phyloP scores from a whole-genome alignment of 2,888 invertebrate genomes.

The Pristionchus maxplancki region DNA sequence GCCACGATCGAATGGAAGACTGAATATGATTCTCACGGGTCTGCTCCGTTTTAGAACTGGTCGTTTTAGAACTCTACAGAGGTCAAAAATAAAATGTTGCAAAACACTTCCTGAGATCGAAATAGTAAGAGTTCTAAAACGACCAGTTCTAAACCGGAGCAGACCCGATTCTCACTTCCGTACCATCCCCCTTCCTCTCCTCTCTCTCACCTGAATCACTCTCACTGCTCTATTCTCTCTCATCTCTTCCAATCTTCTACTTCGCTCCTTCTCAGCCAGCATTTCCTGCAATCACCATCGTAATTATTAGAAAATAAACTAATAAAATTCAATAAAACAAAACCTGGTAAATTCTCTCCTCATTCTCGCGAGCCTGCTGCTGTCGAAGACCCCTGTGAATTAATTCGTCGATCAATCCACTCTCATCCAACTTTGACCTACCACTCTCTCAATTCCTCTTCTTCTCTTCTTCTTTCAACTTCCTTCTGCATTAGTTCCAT shows the following conservation, averaged over 20 bases:
- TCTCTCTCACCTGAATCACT: constrained; percentile 31
- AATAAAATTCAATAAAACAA: too few species aligned
- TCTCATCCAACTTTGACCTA: neutral
- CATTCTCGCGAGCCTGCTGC: neutral
- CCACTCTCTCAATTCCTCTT: constrained; percentile 36
- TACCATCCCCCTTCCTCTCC: neutral
- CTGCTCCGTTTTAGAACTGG: too few species aligned
- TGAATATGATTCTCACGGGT: too few species aligned
- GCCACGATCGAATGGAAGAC: neutral
- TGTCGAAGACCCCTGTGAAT: neutral
- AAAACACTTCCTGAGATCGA: too few species aligned
- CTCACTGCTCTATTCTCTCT: constrained; percentile 42
- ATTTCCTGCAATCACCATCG: neutral
- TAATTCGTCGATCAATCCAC: neutral
- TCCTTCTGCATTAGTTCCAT: neutral
- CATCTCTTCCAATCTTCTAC: neutral
- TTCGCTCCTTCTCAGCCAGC: constrained; percentile 9
- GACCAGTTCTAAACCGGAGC: too few species aligned
- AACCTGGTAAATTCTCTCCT: constrained; percentile 17
- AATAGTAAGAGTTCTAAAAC: too few species aligned
- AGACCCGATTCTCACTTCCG: too few species aligned
- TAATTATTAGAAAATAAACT: neutral
- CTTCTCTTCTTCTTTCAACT: constrained; percentile 22
- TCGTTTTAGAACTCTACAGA: too few species aligned
- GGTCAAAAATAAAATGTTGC: too few species aligned